These are phyloP conservation scores for Patella ulyssiponensis DNA, from an alignment of 2,888 invertebrate genomes.

Conservation along the genomic window DNA sequence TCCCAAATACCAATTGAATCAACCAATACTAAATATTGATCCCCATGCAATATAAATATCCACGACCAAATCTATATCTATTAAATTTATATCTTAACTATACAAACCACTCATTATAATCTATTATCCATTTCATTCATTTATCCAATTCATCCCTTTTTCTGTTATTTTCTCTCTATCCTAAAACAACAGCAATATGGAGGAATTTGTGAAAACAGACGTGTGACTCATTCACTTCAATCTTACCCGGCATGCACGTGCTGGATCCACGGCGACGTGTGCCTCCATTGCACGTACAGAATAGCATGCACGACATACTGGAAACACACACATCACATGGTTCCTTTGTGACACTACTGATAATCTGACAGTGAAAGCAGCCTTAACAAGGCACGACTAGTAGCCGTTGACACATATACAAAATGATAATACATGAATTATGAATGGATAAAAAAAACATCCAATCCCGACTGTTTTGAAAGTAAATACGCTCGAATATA, in stretches of 20 bases:
- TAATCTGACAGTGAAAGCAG: no score
- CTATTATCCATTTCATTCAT: not conserved
- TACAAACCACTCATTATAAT: constrained; percentile 7
- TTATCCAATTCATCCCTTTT: constrained; percentile 2
- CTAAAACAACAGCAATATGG: not conserved
- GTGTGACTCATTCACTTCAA: constrained; percentile 7
- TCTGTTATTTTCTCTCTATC: not conserved
- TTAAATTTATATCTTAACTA: not conserved
- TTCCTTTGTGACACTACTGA: no score
- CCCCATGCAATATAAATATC: no score
- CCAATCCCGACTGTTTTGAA: no score
- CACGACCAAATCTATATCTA: no score
- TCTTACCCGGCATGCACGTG: constrained; percentile 57
- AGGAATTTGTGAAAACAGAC: not conserved
- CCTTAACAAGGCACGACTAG: no score
- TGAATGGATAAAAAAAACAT: not conserved
- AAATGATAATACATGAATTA: not conserved
- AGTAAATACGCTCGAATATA: no score
- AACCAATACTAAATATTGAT: no score
- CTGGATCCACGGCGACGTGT: constrained; percentile 20
- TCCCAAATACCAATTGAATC: no score
- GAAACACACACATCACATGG: not conserved
- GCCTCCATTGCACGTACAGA: constrained; percentile 29
- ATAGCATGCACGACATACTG: constrained; percentile 31
- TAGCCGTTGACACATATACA: no score